These are phyloP conservation scores for Drosophila flavopinicola DNA, from an alignment of 2,888 invertebrate genomes.

Conservation along the genomic window DNA sequence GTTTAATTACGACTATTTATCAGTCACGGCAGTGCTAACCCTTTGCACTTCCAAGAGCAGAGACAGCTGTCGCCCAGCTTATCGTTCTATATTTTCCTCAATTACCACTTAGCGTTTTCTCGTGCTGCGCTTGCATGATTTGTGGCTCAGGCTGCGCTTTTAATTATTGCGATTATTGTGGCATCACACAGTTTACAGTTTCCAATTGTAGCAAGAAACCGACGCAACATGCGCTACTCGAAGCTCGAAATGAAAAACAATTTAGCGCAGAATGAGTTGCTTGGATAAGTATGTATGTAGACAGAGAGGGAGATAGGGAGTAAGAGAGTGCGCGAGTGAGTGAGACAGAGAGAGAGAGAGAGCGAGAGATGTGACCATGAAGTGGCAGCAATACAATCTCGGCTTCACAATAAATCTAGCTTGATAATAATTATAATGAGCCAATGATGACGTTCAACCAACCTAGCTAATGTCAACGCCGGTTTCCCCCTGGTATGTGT, in stretches of 20 bases:
- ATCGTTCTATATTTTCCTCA: constrained; percentile 66
- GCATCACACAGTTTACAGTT: constrained; percentile 69
- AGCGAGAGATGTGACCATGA: neutral
- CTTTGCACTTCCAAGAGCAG: constrained; percentile 59
- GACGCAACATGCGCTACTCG: constrained; percentile 10
- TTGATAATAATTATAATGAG: constrained; percentile 45
- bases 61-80: constrained; percentile 46
- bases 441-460: constrained; percentile 41
- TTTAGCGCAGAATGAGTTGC: constrained; percentile 61
- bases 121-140: constrained; percentile 52
- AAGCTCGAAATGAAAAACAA: constrained; percentile 44
- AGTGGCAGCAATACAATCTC: constrained; percentile 12
- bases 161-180: constrained; percentile 76
- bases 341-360: neutral
- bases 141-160: constrained; percentile 61
- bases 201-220: constrained; percentile 51
- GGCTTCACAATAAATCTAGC: constrained; percentile 14
- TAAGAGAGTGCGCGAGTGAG: neutral
- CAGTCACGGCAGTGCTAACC: constrained; percentile 44
- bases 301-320: constrained; percentile 5
- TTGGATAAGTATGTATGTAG: constrained; percentile 39
- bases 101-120: constrained; percentile 48
- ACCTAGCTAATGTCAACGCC: constrained; percentile 29
- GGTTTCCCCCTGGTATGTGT: constrained; percentile 7
- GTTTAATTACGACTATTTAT: constrained; percentile 56